phyloP scores from a whole-genome alignment of 2,113 vertebrate genomes.

The Daphoenositta chrysoptera region DNA sequence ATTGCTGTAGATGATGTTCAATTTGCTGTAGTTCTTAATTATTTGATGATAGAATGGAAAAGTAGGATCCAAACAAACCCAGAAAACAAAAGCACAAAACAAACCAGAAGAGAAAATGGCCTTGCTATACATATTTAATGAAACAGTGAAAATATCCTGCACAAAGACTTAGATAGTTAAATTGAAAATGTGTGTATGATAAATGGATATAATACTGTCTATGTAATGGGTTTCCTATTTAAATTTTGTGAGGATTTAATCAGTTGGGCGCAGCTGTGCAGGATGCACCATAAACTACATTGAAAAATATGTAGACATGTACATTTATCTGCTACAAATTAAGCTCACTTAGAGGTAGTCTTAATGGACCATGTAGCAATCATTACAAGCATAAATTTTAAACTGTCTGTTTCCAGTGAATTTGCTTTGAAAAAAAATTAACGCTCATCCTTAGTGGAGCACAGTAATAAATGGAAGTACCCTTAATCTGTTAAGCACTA shows the following conservation, averaged over 20 bases:
- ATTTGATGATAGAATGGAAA: neutral
- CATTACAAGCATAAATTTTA: constrained; percentile 84
- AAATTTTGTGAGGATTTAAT: constrained; percentile 86
- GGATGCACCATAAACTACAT: constrained; percentile 79
- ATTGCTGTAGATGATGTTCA: neutral
- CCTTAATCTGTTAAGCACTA: constrained; percentile 79
- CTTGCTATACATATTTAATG: constrained; percentile 63
- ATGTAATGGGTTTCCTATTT: constrained; percentile 86
- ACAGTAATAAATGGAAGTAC: constrained; percentile 79
- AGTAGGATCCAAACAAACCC: neutral
- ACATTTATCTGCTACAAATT: constrained; percentile 87
- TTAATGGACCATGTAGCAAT: constrained; percentile 84
- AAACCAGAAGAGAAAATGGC: constrained; percentile 12
- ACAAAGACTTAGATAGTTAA: constrained; percentile 66
- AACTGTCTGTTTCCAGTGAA: constrained; percentile 79
- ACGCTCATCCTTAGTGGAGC: constrained; percentile 70
- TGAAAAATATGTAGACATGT: constrained; percentile 84
- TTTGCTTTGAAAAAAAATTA: constrained; percentile 79
- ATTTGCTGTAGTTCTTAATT: neutral
- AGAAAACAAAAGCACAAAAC: constrained; percentile 21
- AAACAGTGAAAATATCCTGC: neutral
- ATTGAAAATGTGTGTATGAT: constrained; percentile 70
- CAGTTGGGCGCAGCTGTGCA: constrained; percentile 82
- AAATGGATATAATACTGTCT: constrained; percentile 80
- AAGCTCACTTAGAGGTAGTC: constrained; percentile 85